Conservation (phyloP, 2,888 invertebrate genomes). For the Scaptodrosophila latifasciaeformis region DNA sequence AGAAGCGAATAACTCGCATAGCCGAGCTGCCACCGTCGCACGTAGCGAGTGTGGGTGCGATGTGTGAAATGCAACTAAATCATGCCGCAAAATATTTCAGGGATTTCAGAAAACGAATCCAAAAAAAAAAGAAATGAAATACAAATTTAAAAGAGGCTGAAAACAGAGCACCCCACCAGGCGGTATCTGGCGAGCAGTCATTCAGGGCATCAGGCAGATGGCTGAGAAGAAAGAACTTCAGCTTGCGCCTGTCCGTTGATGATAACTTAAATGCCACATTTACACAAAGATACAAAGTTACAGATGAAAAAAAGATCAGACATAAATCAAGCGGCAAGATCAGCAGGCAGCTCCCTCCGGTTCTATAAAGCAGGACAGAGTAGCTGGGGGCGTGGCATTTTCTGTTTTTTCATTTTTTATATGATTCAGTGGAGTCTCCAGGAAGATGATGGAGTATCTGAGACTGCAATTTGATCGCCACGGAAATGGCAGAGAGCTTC, state of each 20-base stretch:
- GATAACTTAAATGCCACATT: constrained; percentile 67
- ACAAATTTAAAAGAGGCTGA: not conserved
- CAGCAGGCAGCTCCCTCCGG: constrained; percentile 39
- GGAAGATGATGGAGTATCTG: constrained; percentile 1
- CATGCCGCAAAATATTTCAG: constrained; percentile 66
- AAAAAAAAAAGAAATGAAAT: constrained; percentile 36
- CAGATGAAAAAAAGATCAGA: constrained; percentile 55
- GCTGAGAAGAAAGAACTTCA: constrained; percentile 22
- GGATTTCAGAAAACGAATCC: constrained; percentile 49
- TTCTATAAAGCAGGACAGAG: constrained; percentile 12
- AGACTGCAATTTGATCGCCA: constrained; percentile 48
- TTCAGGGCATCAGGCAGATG: constrained; percentile 39
- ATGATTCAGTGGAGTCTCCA: no score
- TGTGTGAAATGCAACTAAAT: constrained; percentile 66
- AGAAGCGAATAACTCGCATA: constrained; percentile 46
- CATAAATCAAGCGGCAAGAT: constrained; percentile 61
- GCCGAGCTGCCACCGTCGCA: not conserved
- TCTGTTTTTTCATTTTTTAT: no score
- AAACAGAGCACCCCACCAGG: constrained; percentile 46
- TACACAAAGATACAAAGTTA: constrained; percentile 66
- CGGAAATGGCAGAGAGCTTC: constrained; percentile 21
- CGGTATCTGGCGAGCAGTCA: constrained; percentile 45
- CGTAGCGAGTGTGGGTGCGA: constrained; percentile 45
- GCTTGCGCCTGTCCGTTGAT: constrained; percentile 45
- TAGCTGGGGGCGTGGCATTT: constrained; percentile 46